phyloP scores from a whole-genome alignment of 2,113 vertebrate genomes.

The Asarcornis scutulata region DNA sequence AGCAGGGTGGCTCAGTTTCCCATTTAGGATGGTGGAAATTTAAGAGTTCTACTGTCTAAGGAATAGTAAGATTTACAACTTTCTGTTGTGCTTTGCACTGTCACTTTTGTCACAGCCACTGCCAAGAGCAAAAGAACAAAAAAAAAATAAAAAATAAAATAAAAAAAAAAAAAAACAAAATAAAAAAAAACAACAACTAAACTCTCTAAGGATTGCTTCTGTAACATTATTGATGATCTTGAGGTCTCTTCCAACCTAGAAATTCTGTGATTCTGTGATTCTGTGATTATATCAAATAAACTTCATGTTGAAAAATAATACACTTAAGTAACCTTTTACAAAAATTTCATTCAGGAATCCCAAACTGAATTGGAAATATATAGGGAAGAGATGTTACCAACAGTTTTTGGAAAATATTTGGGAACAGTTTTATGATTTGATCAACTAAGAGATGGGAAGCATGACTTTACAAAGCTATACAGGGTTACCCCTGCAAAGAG shows the following conservation, averaged over 20 bases:
- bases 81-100: not conserved
- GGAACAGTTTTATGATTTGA: not conserved
- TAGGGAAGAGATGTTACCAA: not conserved
- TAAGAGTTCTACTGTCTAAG: not conserved
- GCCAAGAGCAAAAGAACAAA: slow-evolving; percentile 14
- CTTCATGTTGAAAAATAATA: not conserved
- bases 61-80: not conserved
- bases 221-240: not conserved
- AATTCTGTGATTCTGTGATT: too few species aligned
- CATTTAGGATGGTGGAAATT: not conserved
- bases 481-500: not conserved
- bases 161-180: not conserved
- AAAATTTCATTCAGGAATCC: not conserved
- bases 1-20: not conserved
- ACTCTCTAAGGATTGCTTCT: not conserved
- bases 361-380: not conserved
- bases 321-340: not conserved
- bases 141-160: not conserved
- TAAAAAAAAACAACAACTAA: not conserved
- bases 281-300: not conserved
- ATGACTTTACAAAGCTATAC: not conserved
- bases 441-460: not conserved
- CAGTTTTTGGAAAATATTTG: not conserved
- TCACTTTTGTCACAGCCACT: slow-evolving; percentile 13
- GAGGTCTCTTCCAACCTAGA: too few species aligned